A percentile compares a stretch with the other conserved stretches of the same genome.
phyloP scores from a whole-genome alignment of 1,140 invertebrate species.

The Nasonia longicornis region DNA sequence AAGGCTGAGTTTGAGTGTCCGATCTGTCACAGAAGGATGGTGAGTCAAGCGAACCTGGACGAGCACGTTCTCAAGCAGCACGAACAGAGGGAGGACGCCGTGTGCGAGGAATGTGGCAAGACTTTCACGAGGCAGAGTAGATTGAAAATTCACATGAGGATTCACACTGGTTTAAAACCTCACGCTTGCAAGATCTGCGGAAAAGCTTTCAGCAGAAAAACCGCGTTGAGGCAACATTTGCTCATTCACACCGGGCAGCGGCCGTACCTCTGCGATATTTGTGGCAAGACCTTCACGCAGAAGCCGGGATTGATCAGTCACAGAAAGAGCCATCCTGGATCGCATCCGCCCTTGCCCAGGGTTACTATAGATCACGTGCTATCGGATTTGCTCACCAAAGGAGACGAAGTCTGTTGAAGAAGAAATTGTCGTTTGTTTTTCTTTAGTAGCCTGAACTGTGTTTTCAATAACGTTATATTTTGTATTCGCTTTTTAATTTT shows the following conservation, averaged over 20 bases:
- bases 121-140: slow-evolving; percentile 71
- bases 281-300: slow-evolving; percentile 81
- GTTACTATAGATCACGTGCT: slow-evolving; percentile 66
- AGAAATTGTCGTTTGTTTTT: too few species aligned
- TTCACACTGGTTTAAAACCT: slow-evolving; percentile 74
- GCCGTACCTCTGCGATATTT: slow-evolving; percentile 86
- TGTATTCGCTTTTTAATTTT: too few species aligned
- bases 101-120: slow-evolving; percentile 73
- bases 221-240: slow-evolving; percentile 74
- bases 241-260: slow-evolving; percentile 86
- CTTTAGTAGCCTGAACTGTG: too few species aligned
- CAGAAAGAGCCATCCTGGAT: slow-evolving; percentile 73
- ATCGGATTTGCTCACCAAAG: slow-evolving; percentile 50
- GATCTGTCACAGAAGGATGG: slow-evolving; percentile 66
- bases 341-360: slow-evolving; percentile 63
- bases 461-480: too few species aligned
- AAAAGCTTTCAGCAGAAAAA: slow-evolving; percentile 69
- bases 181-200: slow-evolving; percentile 74
- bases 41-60: slow-evolving; percentile 65
- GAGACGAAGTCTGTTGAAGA: background rate
- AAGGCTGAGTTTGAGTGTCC: slow-evolving; percentile 66
- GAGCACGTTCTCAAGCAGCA: slow-evolving; percentile 69
- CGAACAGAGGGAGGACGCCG: slow-evolving; percentile 64
- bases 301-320: slow-evolving; percentile 76
- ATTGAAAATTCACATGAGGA: slow-evolving; percentile 73